These are phyloP conservation scores for Cataglyphis rosenhaueri DNA, from an alignment of 2,888 invertebrate species.

Conservation along the genomic window DNA sequence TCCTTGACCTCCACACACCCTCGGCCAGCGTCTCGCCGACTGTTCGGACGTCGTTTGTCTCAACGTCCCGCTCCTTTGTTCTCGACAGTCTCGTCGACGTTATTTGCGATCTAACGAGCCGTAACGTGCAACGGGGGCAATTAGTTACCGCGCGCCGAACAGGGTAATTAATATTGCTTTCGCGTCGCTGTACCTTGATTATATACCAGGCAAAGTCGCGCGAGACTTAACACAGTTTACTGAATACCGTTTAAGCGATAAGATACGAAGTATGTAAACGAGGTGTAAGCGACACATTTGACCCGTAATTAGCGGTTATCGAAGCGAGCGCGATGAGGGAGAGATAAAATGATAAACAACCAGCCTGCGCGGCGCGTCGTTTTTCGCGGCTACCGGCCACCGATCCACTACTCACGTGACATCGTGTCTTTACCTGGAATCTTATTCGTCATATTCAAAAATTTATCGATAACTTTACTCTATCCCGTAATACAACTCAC, in stretches of 20 bases:
- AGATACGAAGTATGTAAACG: conserved; percentile 74
- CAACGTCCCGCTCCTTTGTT: conserved; percentile 48
- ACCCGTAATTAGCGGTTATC: conserved; percentile 79
- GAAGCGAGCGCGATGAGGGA: conserved; percentile 68
- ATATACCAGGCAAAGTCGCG: conserved; percentile 56
- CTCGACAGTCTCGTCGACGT: conserved; percentile 47
- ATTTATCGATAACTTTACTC: neutral
- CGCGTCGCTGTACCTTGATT: conserved; percentile 37
- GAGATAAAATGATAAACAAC: conserved; percentile 58
- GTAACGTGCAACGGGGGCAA: conserved; percentile 34
- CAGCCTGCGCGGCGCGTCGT: conserved; percentile 69
- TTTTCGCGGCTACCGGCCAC: conserved; percentile 65
- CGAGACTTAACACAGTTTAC: conserved; percentile 68
- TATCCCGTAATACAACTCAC: neutral
- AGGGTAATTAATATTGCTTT: conserved; percentile 50
- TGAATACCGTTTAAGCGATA: conserved; percentile 63
- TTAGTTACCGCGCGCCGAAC: conserved; percentile 34
- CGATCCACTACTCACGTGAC: conserved; percentile 50
- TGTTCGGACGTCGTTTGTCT: conserved; percentile 56
- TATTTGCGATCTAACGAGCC: conserved; percentile 45
- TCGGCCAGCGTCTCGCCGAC: conserved; percentile 51
- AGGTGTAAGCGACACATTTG: conserved; percentile 79
- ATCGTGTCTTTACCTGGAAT: conserved; percentile 11
- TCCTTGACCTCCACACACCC: conserved; percentile 67
- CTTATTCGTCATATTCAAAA: neutral